A percentile compares a stretch with the other conserved stretches of the same genome.
Conservation (phyloP, 2,888 invertebrate genomes). For the Hecatera dysodea region DNA sequence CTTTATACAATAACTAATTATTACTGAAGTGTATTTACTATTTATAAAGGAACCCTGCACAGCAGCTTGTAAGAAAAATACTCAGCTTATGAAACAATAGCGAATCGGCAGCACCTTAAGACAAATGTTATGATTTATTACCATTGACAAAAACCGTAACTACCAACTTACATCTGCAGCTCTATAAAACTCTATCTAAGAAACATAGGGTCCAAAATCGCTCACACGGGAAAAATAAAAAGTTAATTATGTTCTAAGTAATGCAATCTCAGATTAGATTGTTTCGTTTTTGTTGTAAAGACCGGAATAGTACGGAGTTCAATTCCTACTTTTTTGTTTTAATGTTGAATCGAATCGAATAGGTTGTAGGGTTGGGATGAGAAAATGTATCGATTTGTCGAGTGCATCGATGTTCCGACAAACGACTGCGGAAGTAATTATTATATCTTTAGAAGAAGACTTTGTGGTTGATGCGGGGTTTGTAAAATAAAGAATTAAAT, state of each 20-base stretch:
- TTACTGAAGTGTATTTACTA: slow-evolving; percentile 2
- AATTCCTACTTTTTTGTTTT: slow-evolving; percentile 77
- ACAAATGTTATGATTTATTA: slow-evolving; percentile 87
- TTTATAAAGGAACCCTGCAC: slow-evolving; percentile 13
- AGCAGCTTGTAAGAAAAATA: slow-evolving; percentile 54
- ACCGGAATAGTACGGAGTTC: slow-evolving; percentile 73
- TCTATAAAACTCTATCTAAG: slow-evolving; percentile 21
- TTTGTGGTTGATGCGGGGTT: not conserved
- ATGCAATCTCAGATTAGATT: slow-evolving; percentile 71
- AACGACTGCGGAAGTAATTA: not conserved
- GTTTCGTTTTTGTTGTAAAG: slow-evolving; percentile 77
- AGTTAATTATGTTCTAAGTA: slow-evolving; percentile 68
- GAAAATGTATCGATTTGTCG: slow-evolving; percentile 25
- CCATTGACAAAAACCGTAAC: slow-evolving; percentile 73
- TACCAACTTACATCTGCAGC: slow-evolving; percentile 8
- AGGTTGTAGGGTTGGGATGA: slow-evolving; percentile 69
- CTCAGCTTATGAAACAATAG: slow-evolving; percentile 78
- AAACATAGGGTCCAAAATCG: slow-evolving; percentile 29
- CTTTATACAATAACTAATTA: slow-evolving; percentile 36
- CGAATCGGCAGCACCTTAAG: slow-evolving; percentile 82
- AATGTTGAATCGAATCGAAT: slow-evolving; percentile 84
- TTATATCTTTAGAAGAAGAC: not conserved
- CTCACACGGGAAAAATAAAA: slow-evolving; percentile 19
- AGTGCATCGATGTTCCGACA: slow-evolving; percentile 2
- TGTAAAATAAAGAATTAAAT: not conserved